Evolutionary conservation across 1,140 invertebrate genomes (phyloP), one percentile per base, ranked within the genome.

Genomic region (Trialeurodes vaporariorum): DNA sequence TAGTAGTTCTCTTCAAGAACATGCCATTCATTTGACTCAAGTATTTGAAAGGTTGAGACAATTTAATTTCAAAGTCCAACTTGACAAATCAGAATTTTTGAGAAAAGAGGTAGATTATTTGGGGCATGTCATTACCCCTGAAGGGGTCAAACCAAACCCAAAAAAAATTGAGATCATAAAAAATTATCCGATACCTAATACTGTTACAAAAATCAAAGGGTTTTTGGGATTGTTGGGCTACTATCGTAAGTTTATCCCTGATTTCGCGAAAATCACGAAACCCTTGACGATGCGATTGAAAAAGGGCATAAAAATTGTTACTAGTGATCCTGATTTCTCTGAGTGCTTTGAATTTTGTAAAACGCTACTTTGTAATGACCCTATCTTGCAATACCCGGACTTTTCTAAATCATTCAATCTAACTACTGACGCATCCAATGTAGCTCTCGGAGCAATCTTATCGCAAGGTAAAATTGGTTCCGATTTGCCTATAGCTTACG

Each of bases 261-360:
- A 75, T 23, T 75, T 76, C 22, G 68, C 76, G 0, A 68, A 68
- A 24, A 62, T 75, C 1, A 65, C 73, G 0, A 70, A 74, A 59
- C 77, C 78, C 0, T 65, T 81, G 12, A 74, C 68, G 59, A 23
- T 69, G 9, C 63, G 77, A 17, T 25, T 70, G 12, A 69, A 72
- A 70, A 67, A 70, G 34, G 59, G 25, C 22, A 24, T 24, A 21
- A 62, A 22, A 13, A 62, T 62, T 21, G 24, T 21, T 13, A 64
- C 64, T 26, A 49, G 63, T 9, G 27, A 62, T 27, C 2, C 24
- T 1, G 59, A 61, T 22, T 71, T 64, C 58, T 23, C 11, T 69
- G n/a, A 73, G 9, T 71, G 76, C 9, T 79, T 81, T 65, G 69
- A 79, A 24, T 71, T 65, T 0, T 69, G 80, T 59, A 79, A 78